Evolutionary conservation across 2,113 vertebrate genomes (phyloP).

Genomic region (Ptilonorhynchus violaceus): DNA sequence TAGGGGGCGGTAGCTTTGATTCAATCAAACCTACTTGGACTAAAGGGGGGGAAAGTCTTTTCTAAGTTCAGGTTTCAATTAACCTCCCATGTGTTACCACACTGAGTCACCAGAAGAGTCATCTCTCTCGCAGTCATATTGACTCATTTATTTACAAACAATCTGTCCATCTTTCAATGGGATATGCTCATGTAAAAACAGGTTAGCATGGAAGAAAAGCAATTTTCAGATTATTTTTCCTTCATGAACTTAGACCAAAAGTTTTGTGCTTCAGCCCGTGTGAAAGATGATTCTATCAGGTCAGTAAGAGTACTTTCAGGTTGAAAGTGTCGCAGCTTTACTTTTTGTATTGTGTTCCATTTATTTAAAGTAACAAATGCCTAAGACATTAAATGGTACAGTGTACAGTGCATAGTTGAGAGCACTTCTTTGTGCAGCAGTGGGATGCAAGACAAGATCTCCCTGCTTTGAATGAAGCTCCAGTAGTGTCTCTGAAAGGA

Average conservation of each 20-base stretch:
- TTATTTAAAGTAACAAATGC: not conserved
- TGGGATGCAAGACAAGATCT: not conserved
- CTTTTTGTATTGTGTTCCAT: not conserved
- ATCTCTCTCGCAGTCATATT: not conserved
- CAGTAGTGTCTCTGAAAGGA: not conserved
- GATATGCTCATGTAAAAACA: not conserved
- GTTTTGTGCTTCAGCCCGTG: not conserved
- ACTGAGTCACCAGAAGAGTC: not conserved
- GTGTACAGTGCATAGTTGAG: not conserved
- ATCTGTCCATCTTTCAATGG: not conserved
- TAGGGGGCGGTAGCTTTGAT: not conserved
- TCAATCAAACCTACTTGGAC: not conserved
- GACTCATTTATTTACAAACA: not conserved
- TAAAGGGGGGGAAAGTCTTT: not conserved
- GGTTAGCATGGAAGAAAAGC: not conserved
- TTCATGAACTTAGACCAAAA: not conserved
- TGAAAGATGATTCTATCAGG: not conserved
- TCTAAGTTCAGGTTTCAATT: not conserved
- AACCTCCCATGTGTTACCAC: not conserved
- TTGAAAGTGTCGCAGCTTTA: not conserved
- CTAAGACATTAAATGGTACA: not conserved
- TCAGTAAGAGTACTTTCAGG: not conserved
- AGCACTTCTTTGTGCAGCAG: not conserved
- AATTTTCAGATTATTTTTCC: not conserved
- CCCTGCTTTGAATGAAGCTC: not conserved